phyloP scores from a whole-genome alignment of 1,140 invertebrate species.

The Tetramorium parvispinum region DNA sequence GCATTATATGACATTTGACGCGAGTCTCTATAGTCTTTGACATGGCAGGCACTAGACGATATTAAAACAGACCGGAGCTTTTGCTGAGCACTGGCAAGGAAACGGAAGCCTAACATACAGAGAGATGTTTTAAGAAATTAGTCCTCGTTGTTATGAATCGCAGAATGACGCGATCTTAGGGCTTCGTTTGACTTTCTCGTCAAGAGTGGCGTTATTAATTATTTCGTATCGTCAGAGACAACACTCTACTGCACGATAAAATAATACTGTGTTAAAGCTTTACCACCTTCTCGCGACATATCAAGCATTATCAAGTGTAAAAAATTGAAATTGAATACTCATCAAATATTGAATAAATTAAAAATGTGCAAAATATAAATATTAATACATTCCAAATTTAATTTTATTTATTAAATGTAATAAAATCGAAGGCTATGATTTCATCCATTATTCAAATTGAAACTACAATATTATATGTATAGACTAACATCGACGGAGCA shows the following conservation, averaged over 20 bases:
- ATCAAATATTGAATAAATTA: slow-evolving; percentile 14
- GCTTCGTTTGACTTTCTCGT: slow-evolving; percentile 3
- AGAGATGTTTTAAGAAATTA: slow-evolving; percentile 82
- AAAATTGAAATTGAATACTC: not conserved
- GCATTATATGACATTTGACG: slow-evolving; percentile 12
- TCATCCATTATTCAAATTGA: not conserved
- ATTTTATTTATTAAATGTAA: not conserved
- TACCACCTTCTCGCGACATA: not conserved
- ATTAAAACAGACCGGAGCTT: slow-evolving; percentile 79
- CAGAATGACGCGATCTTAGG: slow-evolving; percentile 47
- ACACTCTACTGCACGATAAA: not conserved
- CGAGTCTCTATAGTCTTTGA: slow-evolving; percentile 72
- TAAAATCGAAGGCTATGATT: not conserved
- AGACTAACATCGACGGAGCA: not conserved
- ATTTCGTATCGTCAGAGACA: slow-evolving; percentile 42
- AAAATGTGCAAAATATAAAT: not conserved
- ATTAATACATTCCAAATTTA: slow-evolving; percentile 4
- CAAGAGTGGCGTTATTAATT: slow-evolving; percentile 49
- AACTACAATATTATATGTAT: not conserved
- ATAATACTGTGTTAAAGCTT: slow-evolving; percentile 26
- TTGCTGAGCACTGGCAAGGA: slow-evolving; percentile 78
- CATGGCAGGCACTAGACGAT: slow-evolving; percentile 79
- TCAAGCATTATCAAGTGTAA: not conserved
- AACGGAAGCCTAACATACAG: slow-evolving; percentile 74
- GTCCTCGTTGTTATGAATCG: slow-evolving; percentile 71